Base-by-base conservation (phyloP, 92 coral and sea anemone species). In the Paramuricea clavata region DNA sequence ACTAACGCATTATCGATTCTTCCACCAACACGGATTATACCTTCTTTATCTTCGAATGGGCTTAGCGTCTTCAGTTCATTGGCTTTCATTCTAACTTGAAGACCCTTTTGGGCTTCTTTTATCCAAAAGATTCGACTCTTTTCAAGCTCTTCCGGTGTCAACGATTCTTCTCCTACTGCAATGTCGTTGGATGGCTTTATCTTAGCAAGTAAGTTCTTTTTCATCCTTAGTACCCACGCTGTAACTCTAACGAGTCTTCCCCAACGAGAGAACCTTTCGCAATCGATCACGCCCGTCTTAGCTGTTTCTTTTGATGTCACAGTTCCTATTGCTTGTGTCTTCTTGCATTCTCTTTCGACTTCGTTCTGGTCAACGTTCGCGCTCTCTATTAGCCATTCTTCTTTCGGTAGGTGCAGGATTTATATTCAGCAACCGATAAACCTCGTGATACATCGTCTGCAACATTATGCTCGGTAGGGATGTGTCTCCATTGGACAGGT, bases 161-260 rank as follows among this genome's bases (percentile, higher is more conserved):
- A 77, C 16, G 69, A 41, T 22, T 76, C 87, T 68, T 50, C 81
- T 70, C 77, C 77, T 39, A 5, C 28, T 21, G 27, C 30, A 71
- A 0, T 43, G 2, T 71, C 77, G 6, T 57, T 26, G 1, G 65
- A 1, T 3, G 65, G 16, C 27, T 26, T 26, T 57, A 57, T 57
- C 65, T 26, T 57, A 7, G 65, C 65, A 3, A 57, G 13, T 2
- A 71, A 17, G 2, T 71, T 71, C 30, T 52, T 2, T 12, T 32
- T 35, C 52, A 34, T 71, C 30, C 77, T 68, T 5, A 68, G 82
- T 34, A 84, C 42, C 49, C 88, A 64, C 34, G 89, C 89, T 4
- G 89, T 85, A 21, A 85, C 76, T 85, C 89, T 36, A 43, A 85
- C 71, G 34, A 85, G 89, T 42, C 73, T 69, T 56, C 68, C 41